A percentile compares a stretch with the other conserved stretches of the same genome.
Evolutionary conservation across 2,113 vertebrate species (phyloP).

Genomic region (Brachyistius frenatus): DNA sequence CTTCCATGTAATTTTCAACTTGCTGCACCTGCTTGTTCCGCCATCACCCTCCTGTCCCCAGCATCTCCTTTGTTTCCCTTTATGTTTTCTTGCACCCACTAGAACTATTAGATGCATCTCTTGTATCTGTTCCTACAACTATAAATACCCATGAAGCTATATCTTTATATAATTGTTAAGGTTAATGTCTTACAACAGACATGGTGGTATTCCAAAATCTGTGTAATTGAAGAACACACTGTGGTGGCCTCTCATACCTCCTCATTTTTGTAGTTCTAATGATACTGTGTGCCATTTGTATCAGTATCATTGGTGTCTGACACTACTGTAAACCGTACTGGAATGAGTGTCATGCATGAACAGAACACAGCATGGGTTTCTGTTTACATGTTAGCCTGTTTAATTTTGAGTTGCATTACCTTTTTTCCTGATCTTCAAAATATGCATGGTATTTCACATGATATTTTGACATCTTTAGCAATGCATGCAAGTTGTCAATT

Average conservation of each 20-base stretch:
- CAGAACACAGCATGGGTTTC: slow-evolving; percentile 25
- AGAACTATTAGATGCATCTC: neutral
- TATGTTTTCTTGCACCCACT: slow-evolving; percentile 14
- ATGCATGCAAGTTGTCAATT: slow-evolving; percentile 50
- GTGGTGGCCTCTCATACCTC: slow-evolving; percentile 3
- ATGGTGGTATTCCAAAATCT: slow-evolving; percentile 1
- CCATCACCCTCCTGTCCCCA: slow-evolving; percentile 26
- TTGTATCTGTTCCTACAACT: slow-evolving; percentile 15
- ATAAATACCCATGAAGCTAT: neutral
- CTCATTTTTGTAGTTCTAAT: slow-evolving; percentile 8
- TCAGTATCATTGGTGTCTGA: slow-evolving; percentile 12
- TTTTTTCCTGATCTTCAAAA: slow-evolving; percentile 5
- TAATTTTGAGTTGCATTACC: slow-evolving; percentile 3
- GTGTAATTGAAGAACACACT: slow-evolving; percentile 18
- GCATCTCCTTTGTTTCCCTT: slow-evolving; percentile 5
- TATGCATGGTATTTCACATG: neutral
- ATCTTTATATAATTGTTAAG: slow-evolving; percentile 11
- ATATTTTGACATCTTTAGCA: slow-evolving; percentile 16
- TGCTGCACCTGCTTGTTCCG: slow-evolving; percentile 58
- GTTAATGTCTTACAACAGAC: slow-evolving; percentile 38
- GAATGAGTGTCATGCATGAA: slow-evolving; percentile 34
- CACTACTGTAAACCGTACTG: slow-evolving; percentile 18
- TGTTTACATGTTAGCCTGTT: neutral
- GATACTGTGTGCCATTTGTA: slow-evolving; percentile 30
- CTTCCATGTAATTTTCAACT: slow-evolving; percentile 96